Base-by-base conservation (phyloP, 2,888 invertebrate genomes). In the Scaeva pyrastri region DNA sequence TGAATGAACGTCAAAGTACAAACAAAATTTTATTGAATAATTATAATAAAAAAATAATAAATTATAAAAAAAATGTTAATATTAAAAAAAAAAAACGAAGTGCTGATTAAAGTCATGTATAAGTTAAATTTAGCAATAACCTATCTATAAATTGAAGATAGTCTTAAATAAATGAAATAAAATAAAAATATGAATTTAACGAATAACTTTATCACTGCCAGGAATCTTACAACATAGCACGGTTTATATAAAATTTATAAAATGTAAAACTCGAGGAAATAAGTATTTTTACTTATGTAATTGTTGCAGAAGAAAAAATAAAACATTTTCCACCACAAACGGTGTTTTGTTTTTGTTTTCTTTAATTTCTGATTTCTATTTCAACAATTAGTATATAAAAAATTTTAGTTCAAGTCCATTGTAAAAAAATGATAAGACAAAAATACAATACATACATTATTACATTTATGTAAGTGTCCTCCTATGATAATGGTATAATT, bases 1-100 rank as follows among this genome's bases (percentile, higher is more conserved):
- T 50, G 64, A 64, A 64, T 64, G 56, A 75, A 85, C 71, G 45
- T 73, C 36, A 86, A 86, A 86, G 86, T 86, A 86, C 86, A 86
- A 85, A 84, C 16, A 64, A 80, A 76, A 76, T 26, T 68, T 45
- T 56, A 26, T 45, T 68, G 36, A 50, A 70, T 39, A n/a, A 58
- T 52, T 41, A 43, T n/a, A n/a, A n/a, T n/a, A 64, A 12, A 41
- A 50, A 74, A 12, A 16, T 39, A 68, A 26, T n/a, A 21, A 64
- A 64, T 26, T 31, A 48, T 31, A 48, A 58, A 23, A 21, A 19
- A 50, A 50, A 68, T n/a, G 36, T 19, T 12, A 48, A 39, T 5
- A 21, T 21, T 11, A 23, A 62, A 52, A 5, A 21, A 50, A 50
- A 1, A 6, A 14, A 23, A 41, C 36, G 12, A 31, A 66, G 66